These are phyloP conservation scores for Pluvianellus socialis DNA, from an alignment of 2,113 vertebrate genomes.

Conservation along the genomic window DNA sequence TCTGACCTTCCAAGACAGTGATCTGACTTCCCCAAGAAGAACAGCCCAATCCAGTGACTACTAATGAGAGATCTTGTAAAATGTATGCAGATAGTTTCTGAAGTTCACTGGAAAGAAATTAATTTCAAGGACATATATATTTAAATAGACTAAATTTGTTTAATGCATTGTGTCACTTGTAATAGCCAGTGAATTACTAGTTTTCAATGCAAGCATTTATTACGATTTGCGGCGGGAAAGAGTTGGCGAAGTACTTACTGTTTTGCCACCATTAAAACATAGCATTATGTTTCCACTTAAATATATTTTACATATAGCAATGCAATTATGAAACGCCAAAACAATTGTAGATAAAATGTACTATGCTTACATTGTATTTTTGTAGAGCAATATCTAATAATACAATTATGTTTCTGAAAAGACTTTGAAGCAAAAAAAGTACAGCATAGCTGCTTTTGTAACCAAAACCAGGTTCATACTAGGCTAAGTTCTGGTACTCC, in stretches of 20 bases:
- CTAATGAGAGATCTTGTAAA: neutral
- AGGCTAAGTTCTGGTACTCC: neutral
- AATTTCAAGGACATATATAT: neutral
- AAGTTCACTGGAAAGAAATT: constrained; percentile 17
- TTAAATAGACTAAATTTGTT: constrained; percentile 36
- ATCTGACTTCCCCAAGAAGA: neutral
- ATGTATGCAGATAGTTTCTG: neutral
- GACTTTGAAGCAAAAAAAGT: neutral
- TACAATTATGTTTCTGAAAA: neutral
- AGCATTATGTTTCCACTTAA: neutral
- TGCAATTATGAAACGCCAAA: neutral
- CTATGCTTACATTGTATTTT: constrained; percentile 8
- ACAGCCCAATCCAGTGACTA: neutral
- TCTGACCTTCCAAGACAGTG: neutral
- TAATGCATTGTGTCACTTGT: constrained; percentile 40
- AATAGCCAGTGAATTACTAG: constrained; percentile 21
- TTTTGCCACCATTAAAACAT: neutral
- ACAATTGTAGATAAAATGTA: constrained; percentile 13
- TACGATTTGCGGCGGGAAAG: neutral
- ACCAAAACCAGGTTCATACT: neutral
- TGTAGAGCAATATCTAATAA: neutral
- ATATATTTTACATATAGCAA: neutral
- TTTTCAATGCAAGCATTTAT: constrained; percentile 21
- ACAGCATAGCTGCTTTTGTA: neutral
- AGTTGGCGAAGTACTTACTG: neutral